Conservation (phyloP, 2,113 vertebrate species). For the Polypterus senegalus region DNA sequence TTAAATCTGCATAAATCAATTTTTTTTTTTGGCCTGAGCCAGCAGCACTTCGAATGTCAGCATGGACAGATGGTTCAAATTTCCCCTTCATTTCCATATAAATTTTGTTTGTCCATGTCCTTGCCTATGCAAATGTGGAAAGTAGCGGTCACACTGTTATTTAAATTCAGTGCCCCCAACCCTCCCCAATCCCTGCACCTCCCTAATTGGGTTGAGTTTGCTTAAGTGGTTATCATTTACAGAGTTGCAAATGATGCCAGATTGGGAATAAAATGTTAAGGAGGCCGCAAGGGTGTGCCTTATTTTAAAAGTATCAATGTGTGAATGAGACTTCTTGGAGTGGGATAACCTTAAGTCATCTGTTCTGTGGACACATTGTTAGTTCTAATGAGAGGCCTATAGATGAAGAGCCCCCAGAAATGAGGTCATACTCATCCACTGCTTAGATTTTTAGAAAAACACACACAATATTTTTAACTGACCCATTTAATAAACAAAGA, state of each 20-base stretch:
- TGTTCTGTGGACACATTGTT: too few relatives aligned
- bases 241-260: conserved; percentile 13
- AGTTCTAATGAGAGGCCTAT: too few relatives aligned
- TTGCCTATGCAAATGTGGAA: conserved; percentile 64
- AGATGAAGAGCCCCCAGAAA: too few relatives aligned
- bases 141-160: conserved; percentile 40
- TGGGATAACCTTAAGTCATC: too few relatives aligned
- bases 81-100: conserved; percentile 72
- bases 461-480: too few relatives aligned
- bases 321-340: too few relatives aligned
- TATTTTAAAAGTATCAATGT: too few relatives aligned
- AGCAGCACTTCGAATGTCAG: conserved; percentile 55
- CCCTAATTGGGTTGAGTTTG: conserved; percentile 36
- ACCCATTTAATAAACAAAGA: too few relatives aligned
- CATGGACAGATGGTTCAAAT: conserved; percentile 80
- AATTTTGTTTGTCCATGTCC: conserved; percentile 63
- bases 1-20: conserved; percentile 63
- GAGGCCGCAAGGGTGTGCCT: too few relatives aligned
- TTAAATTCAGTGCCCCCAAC: conserved; percentile 28
- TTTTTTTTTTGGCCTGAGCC: conserved; percentile 45
- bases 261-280: too few relatives aligned
- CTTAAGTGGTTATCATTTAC: conserved; percentile 39
- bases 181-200: conserved; percentile 28
- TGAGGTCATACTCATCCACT: too few relatives aligned
- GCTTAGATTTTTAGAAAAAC: too few relatives aligned